These are phyloP conservation scores for Trachelus tabidus DNA, from an alignment of 2,888 invertebrate species.

Conservation along the genomic window DNA sequence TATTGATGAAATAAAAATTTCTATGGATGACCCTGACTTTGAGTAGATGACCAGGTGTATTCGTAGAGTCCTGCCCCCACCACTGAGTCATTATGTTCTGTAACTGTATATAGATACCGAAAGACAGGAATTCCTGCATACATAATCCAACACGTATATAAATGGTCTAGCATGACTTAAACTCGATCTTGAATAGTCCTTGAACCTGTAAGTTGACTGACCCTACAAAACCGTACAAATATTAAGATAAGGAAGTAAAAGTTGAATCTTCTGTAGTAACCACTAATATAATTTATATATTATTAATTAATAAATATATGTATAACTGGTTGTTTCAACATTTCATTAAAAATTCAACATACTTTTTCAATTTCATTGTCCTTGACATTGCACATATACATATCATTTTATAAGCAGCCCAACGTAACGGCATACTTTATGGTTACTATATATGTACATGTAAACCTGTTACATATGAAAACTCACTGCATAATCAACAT, in stretches of 20 bases:
- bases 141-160: constrained; percentile 45
- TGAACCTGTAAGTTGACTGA: constrained; percentile 1
- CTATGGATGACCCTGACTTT: background rate
- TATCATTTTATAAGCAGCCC: background rate
- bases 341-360: background rate
- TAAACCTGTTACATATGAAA: background rate
- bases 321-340: background rate
- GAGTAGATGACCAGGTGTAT: background rate
- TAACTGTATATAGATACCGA: constrained; percentile 39
- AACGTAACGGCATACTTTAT: background rate
- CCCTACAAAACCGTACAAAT: background rate
- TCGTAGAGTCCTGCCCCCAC: background rate
- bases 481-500: background rate
- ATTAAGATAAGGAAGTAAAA: constrained; percentile 1
- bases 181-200: constrained; percentile 39
- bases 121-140: constrained; percentile 60
- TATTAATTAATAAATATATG: background rate
- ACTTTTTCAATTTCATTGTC: background rate
- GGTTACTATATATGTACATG: background rate
- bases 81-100: constrained; percentile 11
- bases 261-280: constrained; percentile 29
- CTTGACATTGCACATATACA: background rate
- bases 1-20: background rate
- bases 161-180: constrained; percentile 40
- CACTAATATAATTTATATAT: background rate